These are phyloP conservation scores for Jacana jacana DNA, from an alignment of 2,113 vertebrate species.

Conservation along the genomic window DNA sequence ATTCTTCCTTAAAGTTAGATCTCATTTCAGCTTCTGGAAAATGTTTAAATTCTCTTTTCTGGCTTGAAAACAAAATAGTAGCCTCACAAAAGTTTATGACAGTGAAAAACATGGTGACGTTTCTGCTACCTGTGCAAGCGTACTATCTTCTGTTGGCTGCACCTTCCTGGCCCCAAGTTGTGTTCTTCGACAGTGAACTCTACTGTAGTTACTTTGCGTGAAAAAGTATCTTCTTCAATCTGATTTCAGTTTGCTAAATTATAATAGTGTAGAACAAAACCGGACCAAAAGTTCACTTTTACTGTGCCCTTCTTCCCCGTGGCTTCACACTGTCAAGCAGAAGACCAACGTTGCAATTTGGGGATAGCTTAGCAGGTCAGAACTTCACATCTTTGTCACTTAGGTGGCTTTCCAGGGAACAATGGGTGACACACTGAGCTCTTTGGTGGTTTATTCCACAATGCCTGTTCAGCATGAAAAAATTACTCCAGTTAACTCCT, in stretches of 20 bases:
- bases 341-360: neutral
- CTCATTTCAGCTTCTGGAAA: neutral
- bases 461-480: neutral
- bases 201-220: fast-evolving
- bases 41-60: neutral
- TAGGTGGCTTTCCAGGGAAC: neutral
- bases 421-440: neutral
- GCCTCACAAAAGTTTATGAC: neutral
- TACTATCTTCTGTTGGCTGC: neutral
- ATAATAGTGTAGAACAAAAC: neutral
- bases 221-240: neutral
- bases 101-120: neutral
- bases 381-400: neutral
- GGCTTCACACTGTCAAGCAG: neutral
- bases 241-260: neutral
- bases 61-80: neutral
- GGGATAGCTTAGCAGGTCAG: neutral
- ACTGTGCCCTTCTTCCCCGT: fast-evolving
- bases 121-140: neutral
- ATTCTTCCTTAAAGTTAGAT: neutral
- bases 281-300: neutral
- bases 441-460: neutral
- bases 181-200: neutral
- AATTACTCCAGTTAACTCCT: fast-evolving
- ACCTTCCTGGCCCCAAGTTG: neutral